These are phyloP conservation scores for Callionymus lyra DNA, from an alignment of 2,113 vertebrate genomes.

Conservation along the genomic window DNA sequence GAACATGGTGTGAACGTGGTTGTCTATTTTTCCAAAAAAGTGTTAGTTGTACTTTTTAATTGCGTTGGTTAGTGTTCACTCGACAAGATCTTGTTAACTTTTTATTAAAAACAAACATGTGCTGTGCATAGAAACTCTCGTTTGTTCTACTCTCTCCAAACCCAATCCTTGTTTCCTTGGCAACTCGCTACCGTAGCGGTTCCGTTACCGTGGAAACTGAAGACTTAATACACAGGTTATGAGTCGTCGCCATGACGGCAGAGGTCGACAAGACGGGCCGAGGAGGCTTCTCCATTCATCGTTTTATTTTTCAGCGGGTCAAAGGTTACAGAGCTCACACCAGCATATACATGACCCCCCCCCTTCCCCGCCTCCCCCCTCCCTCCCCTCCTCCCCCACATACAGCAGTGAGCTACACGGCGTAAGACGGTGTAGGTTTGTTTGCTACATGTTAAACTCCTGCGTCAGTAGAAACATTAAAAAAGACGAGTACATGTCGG, in stretches of 20 bases:
- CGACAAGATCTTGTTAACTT: constrained; percentile 72
- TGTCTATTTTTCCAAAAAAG: constrained; percentile 76
- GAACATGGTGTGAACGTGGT: constrained; percentile 63
- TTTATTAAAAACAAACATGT: constrained; percentile 73
- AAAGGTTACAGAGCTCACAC: constrained; percentile 47
- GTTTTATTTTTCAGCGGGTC: constrained; percentile 53
- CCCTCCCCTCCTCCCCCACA: background rate
- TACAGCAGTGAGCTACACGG: constrained; percentile 13
- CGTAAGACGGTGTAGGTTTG: background rate
- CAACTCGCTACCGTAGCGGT: constrained; percentile 52
- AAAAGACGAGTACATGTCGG: constrained; percentile 37
- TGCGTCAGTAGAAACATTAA: constrained; percentile 46
- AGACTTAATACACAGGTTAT: constrained; percentile 38
- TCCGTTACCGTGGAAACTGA: constrained; percentile 59
- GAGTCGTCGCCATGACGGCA: constrained; percentile 40
- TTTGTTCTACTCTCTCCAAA: constrained; percentile 36
- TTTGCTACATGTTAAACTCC: constrained; percentile 35
- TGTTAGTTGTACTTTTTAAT: constrained; percentile 75
- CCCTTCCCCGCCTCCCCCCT: background rate
- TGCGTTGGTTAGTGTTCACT: constrained; percentile 71
- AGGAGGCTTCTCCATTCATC: constrained; percentile 35
- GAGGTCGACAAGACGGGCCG: constrained; percentile 23
- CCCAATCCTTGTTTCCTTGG: constrained; percentile 52
- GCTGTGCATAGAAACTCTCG: constrained; percentile 64
- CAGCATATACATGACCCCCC: constrained; percentile 23